A percentile compares a stretch with the other conserved stretches of the same genome.
These are phyloP conservation scores for Pedionomus torquatus DNA, from an alignment of 2,113 vertebrate species.

Conservation along the genomic window DNA sequence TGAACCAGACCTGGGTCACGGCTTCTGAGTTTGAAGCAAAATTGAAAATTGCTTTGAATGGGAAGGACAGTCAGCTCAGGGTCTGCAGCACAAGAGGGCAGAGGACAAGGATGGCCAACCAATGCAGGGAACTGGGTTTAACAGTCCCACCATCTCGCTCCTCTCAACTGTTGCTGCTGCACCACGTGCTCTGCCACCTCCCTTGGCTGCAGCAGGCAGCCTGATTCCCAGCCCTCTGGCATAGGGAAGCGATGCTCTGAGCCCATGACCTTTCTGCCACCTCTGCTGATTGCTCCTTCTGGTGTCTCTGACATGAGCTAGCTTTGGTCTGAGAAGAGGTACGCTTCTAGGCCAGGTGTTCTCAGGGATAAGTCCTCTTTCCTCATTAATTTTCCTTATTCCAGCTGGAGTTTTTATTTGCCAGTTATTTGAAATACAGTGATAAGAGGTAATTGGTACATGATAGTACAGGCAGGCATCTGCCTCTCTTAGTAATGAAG, in stretches of 20 bases:
- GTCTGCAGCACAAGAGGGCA: neutral
- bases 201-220: neutral
- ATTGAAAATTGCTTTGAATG: neutral
- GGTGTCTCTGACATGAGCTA: neutral
- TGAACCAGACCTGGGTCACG: neutral
- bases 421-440: neutral
- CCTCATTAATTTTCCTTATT: neutral
- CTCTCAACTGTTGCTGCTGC: neutral
- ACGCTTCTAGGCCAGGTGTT: neutral
- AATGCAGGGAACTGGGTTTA: neutral
- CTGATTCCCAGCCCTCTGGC: neutral
- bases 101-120: neutral
- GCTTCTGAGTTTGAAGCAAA: neutral
- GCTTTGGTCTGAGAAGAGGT: neutral
- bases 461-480: neutral
- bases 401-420: neutral
- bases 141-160: neutral
- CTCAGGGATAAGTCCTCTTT: neutral
- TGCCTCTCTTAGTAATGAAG: neutral
- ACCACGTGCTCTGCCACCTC: neutral
- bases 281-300: neutral
- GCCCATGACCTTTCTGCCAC: neutral
- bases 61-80: neutral
- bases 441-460: neutral
- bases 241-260: neutral